Evolutionary conservation across 1,140 invertebrate genomes (phyloP).

Genomic region (Scaptodrosophila lebanonensis): DNA sequence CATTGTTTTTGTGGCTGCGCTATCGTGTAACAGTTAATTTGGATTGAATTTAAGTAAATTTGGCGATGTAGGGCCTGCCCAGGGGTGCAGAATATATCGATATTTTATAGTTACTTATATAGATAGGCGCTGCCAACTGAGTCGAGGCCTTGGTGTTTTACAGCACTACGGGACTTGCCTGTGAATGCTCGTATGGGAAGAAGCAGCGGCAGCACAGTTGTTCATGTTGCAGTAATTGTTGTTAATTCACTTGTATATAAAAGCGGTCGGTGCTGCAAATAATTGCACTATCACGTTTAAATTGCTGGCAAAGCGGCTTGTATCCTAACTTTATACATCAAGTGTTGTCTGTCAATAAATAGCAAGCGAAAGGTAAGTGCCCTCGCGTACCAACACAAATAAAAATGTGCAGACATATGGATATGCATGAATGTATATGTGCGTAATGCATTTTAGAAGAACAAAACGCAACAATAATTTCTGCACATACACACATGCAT

Average conservation of each 20-base stretch:
- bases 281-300: no score
- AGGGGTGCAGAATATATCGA: no score
- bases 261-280: no score
- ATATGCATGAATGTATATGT: neutral
- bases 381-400: constrained; percentile 12
- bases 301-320: no score
- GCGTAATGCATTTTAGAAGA: constrained; percentile 42
- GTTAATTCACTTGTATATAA: neutral
- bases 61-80: no score
- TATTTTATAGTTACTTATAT: neutral
- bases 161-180: no score
- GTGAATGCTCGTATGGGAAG: no score
- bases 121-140: constrained; percentile 18
- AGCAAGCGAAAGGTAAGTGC: constrained; percentile 6
- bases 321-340: no score
- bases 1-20: no score
- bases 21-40: no score
- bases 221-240: neutral
- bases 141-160: constrained; percentile 1
- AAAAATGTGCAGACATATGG: constrained; percentile 3
- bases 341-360: constrained; percentile 30
- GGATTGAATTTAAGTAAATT: no score
- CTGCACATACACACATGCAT: constrained; percentile 37
- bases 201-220: no score
- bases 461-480: constrained; percentile 25